Base-by-base conservation (phyloP, 2,797 vertebrate species). In the Argyrosomus regius region DNA sequence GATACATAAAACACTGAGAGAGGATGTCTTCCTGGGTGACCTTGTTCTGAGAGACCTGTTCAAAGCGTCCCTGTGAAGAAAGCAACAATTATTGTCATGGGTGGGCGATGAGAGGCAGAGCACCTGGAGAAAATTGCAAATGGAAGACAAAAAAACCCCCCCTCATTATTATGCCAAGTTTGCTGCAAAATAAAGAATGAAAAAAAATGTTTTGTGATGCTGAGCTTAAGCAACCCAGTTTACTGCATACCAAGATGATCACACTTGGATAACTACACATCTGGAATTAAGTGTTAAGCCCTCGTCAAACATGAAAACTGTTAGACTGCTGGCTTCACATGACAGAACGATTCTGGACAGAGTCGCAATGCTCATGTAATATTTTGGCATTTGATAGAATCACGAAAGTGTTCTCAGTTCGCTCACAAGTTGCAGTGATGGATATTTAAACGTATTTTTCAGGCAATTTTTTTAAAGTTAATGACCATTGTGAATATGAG, bases 21-120 rank as follows among this genome's bases (percentile, higher is more conserved):
- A 68, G 48, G 13, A 41, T 59, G 46, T 78, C 48, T 60, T 68
- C 70, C 39, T 28, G 17, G 58, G 39, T 77, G 64, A 81, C 83
- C 82, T 85, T 79, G 66, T 80, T 81, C 57, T 72, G 31, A 53
- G 59, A 70, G 56, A 53, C 63, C 22, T 5, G 57, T 74, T 81
- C 69, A 77, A 80, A 76, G 80, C 20, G 3, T 67, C 45, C 26
- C 20, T 8, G 26, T 49, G 72, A 75, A 59, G 58, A 78, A 80
- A 66, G 75, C 70, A 78, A 57, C 63, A 72, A 77, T 88, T 84
- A 64, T 71, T 81, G 62, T 79, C 69, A 62, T 54, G 48, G 68
- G 67, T 75, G 75, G 75, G 54, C 20, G 11, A 82, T 24, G 35
- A 49, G 50, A 66, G 8, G 61, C 59, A 63, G 67, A 62, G 39